These are phyloP conservation scores for Neodiprion virginianus DNA, from an alignment of 1,140 invertebrate species.

Conservation along the genomic window DNA sequence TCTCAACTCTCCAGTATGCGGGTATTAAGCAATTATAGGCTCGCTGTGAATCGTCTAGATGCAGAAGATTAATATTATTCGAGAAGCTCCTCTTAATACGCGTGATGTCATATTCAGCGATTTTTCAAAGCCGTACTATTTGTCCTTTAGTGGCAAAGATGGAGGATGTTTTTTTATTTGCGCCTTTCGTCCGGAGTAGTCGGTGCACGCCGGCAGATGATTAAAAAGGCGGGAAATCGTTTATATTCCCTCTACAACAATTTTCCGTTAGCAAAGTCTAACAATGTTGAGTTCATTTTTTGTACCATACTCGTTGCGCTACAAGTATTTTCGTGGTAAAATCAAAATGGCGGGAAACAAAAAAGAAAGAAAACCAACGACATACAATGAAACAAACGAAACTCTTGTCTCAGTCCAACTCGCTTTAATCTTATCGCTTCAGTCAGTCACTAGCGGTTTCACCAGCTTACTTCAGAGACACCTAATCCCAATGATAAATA, in stretches of 20 bases:
- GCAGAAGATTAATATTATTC: background rate
- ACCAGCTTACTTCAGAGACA: too few relatives aligned
- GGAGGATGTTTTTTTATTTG: conserved; percentile 54
- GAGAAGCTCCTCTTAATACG: conserved; percentile 20
- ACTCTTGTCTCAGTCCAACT: background rate
- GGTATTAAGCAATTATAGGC: conserved; percentile 6
- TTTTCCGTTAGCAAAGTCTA: too few relatives aligned
- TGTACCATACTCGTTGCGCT: background rate
- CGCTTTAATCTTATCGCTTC: conserved; percentile 40
- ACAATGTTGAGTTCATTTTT: conserved; percentile 10
- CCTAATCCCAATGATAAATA: background rate
- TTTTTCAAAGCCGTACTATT: conserved; percentile 49
- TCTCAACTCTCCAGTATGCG: conserved; percentile 7
- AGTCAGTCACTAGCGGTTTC: background rate
- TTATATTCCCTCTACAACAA: background rate
- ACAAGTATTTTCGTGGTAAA: conserved; percentile 21
- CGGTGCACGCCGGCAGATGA: conserved; percentile 21
- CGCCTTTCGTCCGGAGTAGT: conserved; percentile 27
- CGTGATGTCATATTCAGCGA: conserved; percentile 27
- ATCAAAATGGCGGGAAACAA: conserved; percentile 44
- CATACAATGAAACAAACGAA: conserved; percentile 1
- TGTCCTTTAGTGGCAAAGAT: conserved; percentile 55
- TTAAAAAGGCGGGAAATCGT: conserved; percentile 49
- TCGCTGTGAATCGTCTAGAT: background rate
- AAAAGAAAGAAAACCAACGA: background rate